Percentiles rank a stretch among this genome's conserved stretches.
These are phyloP conservation scores for Drosophila tripunctata DNA, from an alignment of 2,888 invertebrate genomes.

Conservation along the genomic window DNA sequence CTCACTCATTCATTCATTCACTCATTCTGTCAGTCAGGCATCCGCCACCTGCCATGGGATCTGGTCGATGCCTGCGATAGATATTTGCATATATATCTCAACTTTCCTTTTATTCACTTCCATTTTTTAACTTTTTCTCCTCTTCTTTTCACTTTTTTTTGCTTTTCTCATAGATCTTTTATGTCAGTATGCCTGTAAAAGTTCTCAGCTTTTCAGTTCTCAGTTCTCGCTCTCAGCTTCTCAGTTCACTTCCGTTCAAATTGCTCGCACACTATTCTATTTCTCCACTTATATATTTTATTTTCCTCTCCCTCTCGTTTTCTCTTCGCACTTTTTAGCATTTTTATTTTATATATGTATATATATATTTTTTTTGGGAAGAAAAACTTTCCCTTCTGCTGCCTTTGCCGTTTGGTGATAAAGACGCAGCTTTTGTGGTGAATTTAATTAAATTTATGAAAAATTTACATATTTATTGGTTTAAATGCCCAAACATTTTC, in stretches of 20 bases:
- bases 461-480: constrained; percentile 81
- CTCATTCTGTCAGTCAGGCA: constrained; percentile 46
- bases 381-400: constrained; percentile 48
- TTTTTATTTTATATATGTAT: constrained; percentile 22
- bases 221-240: constrained; percentile 9
- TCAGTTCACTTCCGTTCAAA: constrained; percentile 21
- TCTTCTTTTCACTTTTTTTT: no score
- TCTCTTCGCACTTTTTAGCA: constrained; percentile 15
- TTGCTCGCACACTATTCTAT: constrained; percentile 35
- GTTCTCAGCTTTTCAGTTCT: constrained; percentile 17
- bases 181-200: constrained; percentile 35
- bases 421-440: constrained; percentile 68
- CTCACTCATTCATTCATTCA: constrained; percentile 14
- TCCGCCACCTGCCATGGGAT: constrained; percentile 66
- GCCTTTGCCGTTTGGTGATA: constrained; percentile 33
- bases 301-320: constrained; percentile 11
- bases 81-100: constrained; percentile 72
- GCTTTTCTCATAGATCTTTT: constrained; percentile 47
- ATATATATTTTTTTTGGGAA: constrained; percentile 1
- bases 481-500: constrained; percentile 70
- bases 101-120: constrained; percentile 51
- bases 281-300: neutral
- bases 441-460: constrained; percentile 81
- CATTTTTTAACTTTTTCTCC: neutral
- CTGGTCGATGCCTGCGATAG: constrained; percentile 50